phyloP scores from a whole-genome alignment of 2,888 invertebrate species.

The Drosophila neonasuta region DNA sequence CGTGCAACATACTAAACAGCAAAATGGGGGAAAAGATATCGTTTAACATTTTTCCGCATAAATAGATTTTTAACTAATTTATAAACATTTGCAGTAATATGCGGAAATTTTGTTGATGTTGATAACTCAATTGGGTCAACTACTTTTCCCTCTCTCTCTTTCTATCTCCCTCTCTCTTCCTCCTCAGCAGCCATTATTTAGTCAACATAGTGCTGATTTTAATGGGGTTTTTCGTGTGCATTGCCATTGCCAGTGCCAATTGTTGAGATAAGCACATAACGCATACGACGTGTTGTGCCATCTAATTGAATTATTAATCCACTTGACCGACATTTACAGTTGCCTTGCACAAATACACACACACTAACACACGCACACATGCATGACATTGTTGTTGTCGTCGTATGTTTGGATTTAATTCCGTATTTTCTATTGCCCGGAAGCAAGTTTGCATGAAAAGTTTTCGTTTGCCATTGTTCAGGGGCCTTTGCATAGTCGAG shows the following conservation, averaged over 20 bases:
- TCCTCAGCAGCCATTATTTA: neutral
- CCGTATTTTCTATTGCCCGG: conserved; percentile 53
- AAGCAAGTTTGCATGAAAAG: conserved; percentile 46
- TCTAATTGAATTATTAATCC: conserved; percentile 75
- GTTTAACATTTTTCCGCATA: conserved; percentile 49
- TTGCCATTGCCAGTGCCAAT: conserved; percentile 9
- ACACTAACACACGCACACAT: neutral
- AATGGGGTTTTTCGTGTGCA: conserved; percentile 8
- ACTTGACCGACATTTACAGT: conserved; percentile 50
- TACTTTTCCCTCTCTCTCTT: neutral
- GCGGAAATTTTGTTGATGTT: conserved; percentile 12
- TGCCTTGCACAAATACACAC: conserved; percentile 28
- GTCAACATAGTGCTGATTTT: conserved; percentile 2
- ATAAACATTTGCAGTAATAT: conserved; percentile 25
- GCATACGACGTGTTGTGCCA: conserved; percentile 61
- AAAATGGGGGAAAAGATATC: conserved; percentile 9
- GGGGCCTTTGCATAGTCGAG: conserved; percentile 56
- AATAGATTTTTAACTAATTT: conserved; percentile 62
- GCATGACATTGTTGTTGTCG: conserved; percentile 31
- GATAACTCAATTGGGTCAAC: conserved; percentile 37
- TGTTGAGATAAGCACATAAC: conserved; percentile 39
- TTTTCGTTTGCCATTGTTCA: conserved; percentile 54
- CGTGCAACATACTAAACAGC: conserved; percentile 1
- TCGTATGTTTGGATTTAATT: conserved; percentile 48
- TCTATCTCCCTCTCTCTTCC: no score